Base-by-base conservation (phyloP, 1,140 invertebrate species). In the Drosophila murphyi region DNA sequence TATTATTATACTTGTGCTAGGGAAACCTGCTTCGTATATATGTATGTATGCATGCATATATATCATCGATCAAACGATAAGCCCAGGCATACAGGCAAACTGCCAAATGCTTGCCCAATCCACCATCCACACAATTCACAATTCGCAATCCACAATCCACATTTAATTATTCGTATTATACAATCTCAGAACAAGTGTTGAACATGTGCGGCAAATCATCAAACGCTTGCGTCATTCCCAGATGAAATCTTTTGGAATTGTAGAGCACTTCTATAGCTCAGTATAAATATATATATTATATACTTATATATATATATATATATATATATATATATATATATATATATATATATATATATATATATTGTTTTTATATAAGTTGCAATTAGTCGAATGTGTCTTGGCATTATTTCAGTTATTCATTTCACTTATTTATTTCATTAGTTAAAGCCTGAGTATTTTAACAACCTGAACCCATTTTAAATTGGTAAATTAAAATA, bases 51-150 rank as follows among this genome's bases (percentile, higher is more conserved):
- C 1, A 20, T 20, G 20, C 54, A 73, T 67, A 63, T 80, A 61
- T 75, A 86, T 87, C 59, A 78, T 62, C 60, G 76, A 82, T 82
- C 71, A 75, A 12, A 69, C 57, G 82, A 86, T 86, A 86, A 87
- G 71, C 55, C 41, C 65, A 78, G 59, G 52, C 76, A 86, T 3
- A 56, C 32, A 55, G 67, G 51, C 60, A 86, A 64, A 48, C 50
- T 28, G 34, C 12, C 43, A 56, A 41, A 68, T 50, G 41, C 59
- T 70, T 69, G 60, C 41, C 52, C 37, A 35, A 63, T 35, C 5
- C 55, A 45, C 65, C 35, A 10, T 5, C 59, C 7, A n/a, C 54
- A 10, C 5, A 20, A 43, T 48, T 47, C 28, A 34, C 29, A 4
- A 37, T 54, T n/a, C 51, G 54, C 37, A 35, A 63, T 35, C 5